Evolutionary conservation across 2,888 invertebrate species (phyloP), one percentile per base, ranked within the genome.

Genomic region (Steromphala cineraria): DNA sequence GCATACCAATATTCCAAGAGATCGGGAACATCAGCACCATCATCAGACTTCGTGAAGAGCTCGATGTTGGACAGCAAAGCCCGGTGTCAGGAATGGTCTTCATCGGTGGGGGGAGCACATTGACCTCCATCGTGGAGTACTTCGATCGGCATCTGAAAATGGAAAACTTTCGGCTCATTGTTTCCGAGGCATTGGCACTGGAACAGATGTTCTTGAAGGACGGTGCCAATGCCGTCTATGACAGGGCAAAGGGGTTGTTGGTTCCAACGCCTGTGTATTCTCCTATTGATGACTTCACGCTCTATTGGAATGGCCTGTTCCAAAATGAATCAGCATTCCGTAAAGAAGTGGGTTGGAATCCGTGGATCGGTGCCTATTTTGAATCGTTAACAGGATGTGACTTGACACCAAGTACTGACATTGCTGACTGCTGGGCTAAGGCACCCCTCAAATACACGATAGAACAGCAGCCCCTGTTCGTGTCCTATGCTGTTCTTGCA

Each of bases 61-160:
- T 71, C n/a, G 55, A 78, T 21, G 40, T 79, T 5, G 46, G 46
- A 13, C 56, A 31, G 10, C 79, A 80, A n/a, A 83, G 81, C 1
- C 52, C 52, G 15, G 78, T 85, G 4, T 78, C 78, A 2, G 85
- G 82, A 15, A 82, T 82, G 17, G 71, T 86, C 7, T 77, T 82
- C 21, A 78, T 86, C 56, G 83, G 81, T 1, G 67, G 80, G n/a
- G 76, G 78, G 46, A 24, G 17, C 8, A 78, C 77, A 24, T 79
- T 82, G 8, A 81, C 71, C 17, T 76, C 46, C 5, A 79, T 85
- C 19, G 28, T 85, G 2, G 56, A 62, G 13, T 80, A 80, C 13
- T 19, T 80, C 0, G 79, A 71, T n/a, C 19, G 40, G 19, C 71
- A 71, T 82, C 84, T 4, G 81, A 82, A 24, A 53, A 78, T 15